These are phyloP conservation scores for Athalia rosae DNA, from an alignment of 2,888 invertebrate genomes.

Conservation along the genomic window DNA sequence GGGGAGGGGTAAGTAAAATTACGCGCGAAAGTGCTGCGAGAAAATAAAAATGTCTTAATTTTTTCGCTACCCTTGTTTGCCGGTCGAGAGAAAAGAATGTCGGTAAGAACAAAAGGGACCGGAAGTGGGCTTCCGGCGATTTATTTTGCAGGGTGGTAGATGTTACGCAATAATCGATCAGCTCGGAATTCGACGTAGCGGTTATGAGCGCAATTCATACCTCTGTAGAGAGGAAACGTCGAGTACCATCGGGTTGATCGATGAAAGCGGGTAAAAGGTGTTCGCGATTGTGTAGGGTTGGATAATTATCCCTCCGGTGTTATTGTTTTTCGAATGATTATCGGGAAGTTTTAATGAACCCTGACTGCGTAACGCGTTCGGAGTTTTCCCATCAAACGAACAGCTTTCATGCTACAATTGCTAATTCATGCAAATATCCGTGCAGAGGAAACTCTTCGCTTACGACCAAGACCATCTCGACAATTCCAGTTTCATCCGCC, in stretches of 20 bases:
- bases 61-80: no score
- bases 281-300: not conserved
- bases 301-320: constrained; percentile 3
- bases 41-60: no score
- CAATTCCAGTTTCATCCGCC: not conserved
- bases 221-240: not conserved
- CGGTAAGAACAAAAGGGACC: no score
- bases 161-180: no score
- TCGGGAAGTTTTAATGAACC: constrained; percentile 39
- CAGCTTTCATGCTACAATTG: constrained; percentile 24
- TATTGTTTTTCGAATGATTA: constrained; percentile 36
- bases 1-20: no score
- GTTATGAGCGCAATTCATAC: not conserved
- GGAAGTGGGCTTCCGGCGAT: no score
- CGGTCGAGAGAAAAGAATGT: no score
- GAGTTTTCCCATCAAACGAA: constrained; percentile 37
- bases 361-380: constrained; percentile 23
- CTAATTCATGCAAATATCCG: constrained; percentile 42
- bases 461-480: not conserved
- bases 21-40: no score
- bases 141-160: no score
- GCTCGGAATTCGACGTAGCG: no score
- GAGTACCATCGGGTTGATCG: not conserved
- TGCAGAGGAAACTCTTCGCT: constrained; percentile 9
- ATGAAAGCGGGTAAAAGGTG: constrained; percentile 18